Evolutionary conservation across 1,140 invertebrate species (phyloP).

Genomic region (Microplitis demolitor): DNA sequence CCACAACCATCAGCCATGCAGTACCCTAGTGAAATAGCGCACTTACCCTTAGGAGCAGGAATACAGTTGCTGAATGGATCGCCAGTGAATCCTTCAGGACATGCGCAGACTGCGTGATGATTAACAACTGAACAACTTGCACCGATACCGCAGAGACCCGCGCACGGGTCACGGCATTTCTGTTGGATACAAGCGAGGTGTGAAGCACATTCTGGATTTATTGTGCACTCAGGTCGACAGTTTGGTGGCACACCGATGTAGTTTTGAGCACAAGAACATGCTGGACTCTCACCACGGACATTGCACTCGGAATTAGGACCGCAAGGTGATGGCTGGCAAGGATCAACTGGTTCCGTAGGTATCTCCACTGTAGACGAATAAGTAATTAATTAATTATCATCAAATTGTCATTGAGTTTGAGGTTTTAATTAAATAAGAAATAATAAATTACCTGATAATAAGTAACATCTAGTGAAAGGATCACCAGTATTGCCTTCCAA

Average conservation of each 20-base stretch:
- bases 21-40: not conserved
- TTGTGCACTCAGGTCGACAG: slow-evolving; percentile 66
- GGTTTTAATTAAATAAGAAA: not conserved
- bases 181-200: slow-evolving; percentile 62
- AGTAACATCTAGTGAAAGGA: slow-evolving; percentile 74
- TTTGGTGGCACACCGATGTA: slow-evolving; percentile 66
- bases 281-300: slow-evolving; percentile 59
- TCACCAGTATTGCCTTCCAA: slow-evolving; percentile 75
- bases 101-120: slow-evolving; percentile 64
- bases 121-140: slow-evolving; percentile 62
- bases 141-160: slow-evolving; percentile 63
- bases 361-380: slow-evolving; percentile 36
- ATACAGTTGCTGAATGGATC: slow-evolving; percentile 66
- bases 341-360: slow-evolving; percentile 56
- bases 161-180: slow-evolving; percentile 61
- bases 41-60: slow-evolving; percentile 55
- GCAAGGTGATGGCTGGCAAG: slow-evolving; percentile 68
- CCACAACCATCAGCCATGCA: not conserved
- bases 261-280: slow-evolving; percentile 62
- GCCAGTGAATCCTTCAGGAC: slow-evolving; percentile 62
- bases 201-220: slow-evolving; percentile 65
- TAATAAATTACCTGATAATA: slow-evolving; percentile 63
- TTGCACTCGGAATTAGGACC: slow-evolving; percentile 66
- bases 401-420: not conserved
- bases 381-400: not conserved